Conservation (phyloP, 2,797 vertebrate genomes). For the Aotus griseimembra region DNA sequence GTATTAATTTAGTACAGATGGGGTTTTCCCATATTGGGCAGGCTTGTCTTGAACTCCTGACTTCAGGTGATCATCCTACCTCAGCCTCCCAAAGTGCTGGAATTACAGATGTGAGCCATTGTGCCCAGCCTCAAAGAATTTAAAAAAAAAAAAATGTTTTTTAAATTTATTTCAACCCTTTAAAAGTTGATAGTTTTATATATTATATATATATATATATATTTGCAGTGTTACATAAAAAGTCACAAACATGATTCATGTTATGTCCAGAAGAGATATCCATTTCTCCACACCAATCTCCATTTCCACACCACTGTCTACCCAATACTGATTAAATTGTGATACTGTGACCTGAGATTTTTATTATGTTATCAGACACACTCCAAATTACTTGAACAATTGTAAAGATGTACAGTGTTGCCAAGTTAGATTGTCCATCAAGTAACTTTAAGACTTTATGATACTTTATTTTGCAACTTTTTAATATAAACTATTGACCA, state of each 20-base stretch:
- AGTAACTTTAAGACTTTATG: background rate
- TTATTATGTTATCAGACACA: background rate
- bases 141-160: too few relatives aligned
- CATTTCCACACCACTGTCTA: background rate
- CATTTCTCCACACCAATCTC: background rate
- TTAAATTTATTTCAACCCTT: background rate
- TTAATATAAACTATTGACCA: background rate
- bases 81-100: too few relatives aligned
- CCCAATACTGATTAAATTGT: fast-evolving
- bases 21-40: too few relatives aligned
- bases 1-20: too few relatives aligned
- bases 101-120: too few relatives aligned
- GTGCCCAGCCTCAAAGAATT: background rate
- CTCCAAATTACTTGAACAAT: background rate
- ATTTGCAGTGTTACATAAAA: background rate
- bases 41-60: too few relatives aligned
- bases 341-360: background rate
- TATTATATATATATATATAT: background rate
- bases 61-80: too few relatives aligned
- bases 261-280: background rate
- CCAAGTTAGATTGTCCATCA: background rate
- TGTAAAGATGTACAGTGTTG: background rate
- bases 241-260: background rate
- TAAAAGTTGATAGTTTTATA: background rate
- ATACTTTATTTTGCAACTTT: background rate